Conservation (phyloP, 2,888 invertebrate genomes). For the Cosmia trapezina region DNA sequence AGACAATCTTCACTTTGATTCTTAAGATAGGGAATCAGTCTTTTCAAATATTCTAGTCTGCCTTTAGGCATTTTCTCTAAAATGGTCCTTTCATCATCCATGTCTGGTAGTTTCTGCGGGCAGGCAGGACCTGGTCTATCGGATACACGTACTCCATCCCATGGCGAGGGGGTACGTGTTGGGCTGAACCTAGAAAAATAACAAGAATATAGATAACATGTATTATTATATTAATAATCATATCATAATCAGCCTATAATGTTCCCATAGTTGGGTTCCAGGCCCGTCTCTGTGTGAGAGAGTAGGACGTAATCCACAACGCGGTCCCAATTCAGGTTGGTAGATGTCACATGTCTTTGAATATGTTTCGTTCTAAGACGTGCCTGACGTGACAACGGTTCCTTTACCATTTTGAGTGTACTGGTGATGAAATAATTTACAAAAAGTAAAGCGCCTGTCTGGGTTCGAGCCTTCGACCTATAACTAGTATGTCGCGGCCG, state of each 20-base stretch:
- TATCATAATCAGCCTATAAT: no score
- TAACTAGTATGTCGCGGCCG: not conserved
- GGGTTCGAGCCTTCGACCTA: not conserved
- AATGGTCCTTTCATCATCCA: constrained; percentile 95
- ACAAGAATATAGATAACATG: not conserved
- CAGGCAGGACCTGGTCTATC: constrained; percentile 96
- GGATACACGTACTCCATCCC: constrained; percentile 96
- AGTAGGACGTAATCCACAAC: not conserved
- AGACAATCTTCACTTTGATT: constrained; percentile 99
- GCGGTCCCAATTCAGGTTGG: not conserved
- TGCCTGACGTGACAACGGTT: no score
- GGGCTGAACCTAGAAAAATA: constrained; percentile 94
- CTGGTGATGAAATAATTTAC: not conserved
- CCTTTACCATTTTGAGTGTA: not conserved
- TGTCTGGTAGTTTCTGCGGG: constrained; percentile 96
- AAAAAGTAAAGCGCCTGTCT: no score
- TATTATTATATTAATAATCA: no score
- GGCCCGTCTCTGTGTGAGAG: not conserved
- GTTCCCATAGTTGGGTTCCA: not conserved
- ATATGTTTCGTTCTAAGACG: not conserved
- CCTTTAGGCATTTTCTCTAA: constrained; percentile 97
- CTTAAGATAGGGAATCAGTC: constrained; percentile 96
- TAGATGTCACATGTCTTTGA: no score
- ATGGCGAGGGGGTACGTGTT: constrained; percentile 97
- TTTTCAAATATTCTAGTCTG: constrained; percentile 96